Evolutionary conservation across 2,797 vertebrate genomes (phyloP).

Genomic region (Brachyrhaphis roseni): DNA sequence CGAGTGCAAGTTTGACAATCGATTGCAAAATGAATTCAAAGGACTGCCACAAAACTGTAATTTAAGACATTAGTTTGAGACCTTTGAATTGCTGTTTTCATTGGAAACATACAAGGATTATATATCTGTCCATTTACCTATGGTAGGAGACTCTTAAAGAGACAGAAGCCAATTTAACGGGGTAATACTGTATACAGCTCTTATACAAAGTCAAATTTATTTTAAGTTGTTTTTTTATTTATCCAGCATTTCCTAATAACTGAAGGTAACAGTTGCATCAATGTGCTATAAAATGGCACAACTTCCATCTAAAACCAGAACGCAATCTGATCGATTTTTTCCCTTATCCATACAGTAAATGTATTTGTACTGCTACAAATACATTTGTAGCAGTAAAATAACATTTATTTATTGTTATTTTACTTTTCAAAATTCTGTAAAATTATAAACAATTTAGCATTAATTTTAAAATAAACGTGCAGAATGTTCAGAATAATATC

Average conservation of each 20-base stretch:
- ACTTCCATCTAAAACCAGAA: neutral
- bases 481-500: too few relatives aligned
- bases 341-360: neutral
- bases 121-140: neutral
- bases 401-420: neutral
- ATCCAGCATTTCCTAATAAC: too few relatives aligned
- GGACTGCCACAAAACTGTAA: neutral
- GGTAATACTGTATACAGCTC: neutral
- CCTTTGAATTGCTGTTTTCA: neutral
- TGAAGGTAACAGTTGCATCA: too few relatives aligned
- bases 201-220: too few relatives aligned
- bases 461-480: neutral
- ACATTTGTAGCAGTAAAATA: too few relatives aligned
- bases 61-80: neutral
- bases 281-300: too few relatives aligned
- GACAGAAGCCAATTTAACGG: neutral
- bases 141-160: too few relatives aligned
- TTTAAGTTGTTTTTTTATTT: too few relatives aligned
- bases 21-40: neutral
- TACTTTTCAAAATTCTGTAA: neutral
- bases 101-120: conserved; percentile 9
- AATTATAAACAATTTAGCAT: neutral
- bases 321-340: neutral
- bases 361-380: neutral
- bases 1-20: neutral